Evolutionary conservation across 2,113 vertebrate species (phyloP).

Genomic region (Bubalus kerabau): DNA sequence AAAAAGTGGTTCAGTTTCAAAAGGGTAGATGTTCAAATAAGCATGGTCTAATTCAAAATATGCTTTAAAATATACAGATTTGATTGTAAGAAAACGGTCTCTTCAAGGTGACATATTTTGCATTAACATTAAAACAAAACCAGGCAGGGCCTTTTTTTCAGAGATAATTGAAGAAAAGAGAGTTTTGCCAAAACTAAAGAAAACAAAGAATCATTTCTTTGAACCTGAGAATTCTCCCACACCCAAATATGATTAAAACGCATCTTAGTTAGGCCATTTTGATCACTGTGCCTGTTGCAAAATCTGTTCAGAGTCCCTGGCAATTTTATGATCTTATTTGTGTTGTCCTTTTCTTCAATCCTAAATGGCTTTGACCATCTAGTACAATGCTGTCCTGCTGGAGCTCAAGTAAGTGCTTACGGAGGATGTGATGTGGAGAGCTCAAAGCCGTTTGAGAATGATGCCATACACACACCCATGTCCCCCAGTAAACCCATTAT

Average conservation of each 20-base stretch:
- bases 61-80: constrained; percentile 34
- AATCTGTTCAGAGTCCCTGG: constrained; percentile 74
- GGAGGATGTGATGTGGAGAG: constrained; percentile 56
- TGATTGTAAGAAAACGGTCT: constrained; percentile 34
- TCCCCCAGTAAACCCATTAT: constrained; percentile 36
- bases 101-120: constrained; percentile 44
- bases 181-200: constrained; percentile 57
- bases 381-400: neutral
- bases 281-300: constrained; percentile 68
- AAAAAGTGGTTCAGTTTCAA: constrained; percentile 32
- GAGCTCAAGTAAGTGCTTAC: constrained; percentile 47
- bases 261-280: constrained; percentile 71
- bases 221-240: constrained; percentile 71
- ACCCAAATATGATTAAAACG: constrained; percentile 76
- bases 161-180: constrained; percentile 59
- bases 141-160: constrained; percentile 34
- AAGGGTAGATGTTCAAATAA: constrained; percentile 11
- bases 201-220: constrained; percentile 59
- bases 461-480: constrained; percentile 22
- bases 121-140: constrained; percentile 28
- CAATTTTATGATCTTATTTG: constrained; percentile 77
- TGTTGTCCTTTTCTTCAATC: constrained; percentile 77
- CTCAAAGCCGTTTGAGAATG: constrained; percentile 27
- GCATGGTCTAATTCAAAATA: constrained; percentile 38
- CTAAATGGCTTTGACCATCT: constrained; percentile 50